Evolutionary conservation across 2,888 invertebrate genomes (phyloP).

Genomic region (Pseudococcus jackbeardsleyi): DNA sequence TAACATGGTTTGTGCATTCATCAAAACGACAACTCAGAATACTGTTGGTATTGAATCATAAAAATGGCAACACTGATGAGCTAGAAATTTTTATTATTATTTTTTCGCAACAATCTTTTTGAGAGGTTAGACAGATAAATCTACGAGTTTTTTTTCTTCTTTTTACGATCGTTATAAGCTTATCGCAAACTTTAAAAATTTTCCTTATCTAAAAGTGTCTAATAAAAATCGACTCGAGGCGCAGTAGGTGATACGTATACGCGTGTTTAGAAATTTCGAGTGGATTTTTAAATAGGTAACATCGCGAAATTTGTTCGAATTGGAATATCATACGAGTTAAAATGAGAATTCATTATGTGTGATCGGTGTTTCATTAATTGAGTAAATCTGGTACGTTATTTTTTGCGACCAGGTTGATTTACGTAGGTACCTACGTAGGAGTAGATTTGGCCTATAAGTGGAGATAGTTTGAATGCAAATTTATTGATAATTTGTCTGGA

Average conservation of each 20-base stretch:
- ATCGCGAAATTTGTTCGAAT: neutral
- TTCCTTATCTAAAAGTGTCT: slow-evolving; percentile 2
- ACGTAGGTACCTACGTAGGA: neutral
- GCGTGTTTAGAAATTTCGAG: neutral
- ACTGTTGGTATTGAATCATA: neutral
- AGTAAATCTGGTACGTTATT: neutral
- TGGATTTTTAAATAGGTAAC: neutral
- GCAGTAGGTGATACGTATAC: neutral
- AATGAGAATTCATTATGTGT: neutral
- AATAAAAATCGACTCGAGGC: slow-evolving; percentile 6
- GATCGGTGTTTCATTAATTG: neutral
- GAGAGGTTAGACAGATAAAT: slow-evolving; percentile 15
- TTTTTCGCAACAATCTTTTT: neutral
- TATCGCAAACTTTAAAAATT: neutral
- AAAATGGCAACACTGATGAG: slow-evolving; percentile 22
- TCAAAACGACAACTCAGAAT: neutral
- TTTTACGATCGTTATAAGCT: slow-evolving; percentile 17
- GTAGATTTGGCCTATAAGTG: neutral
- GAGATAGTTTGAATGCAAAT: neutral
- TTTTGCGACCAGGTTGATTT: neutral
- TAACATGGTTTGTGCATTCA: slow-evolving; percentile 36
- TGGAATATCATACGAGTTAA: neutral
- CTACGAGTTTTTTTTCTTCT: neutral
- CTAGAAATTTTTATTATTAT: slow-evolving; percentile 2
- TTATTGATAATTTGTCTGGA: neutral